These are phyloP conservation scores for Orestias chungarensis DNA, from an alignment of 2,797 vertebrate species.

Conservation along the genomic window DNA sequence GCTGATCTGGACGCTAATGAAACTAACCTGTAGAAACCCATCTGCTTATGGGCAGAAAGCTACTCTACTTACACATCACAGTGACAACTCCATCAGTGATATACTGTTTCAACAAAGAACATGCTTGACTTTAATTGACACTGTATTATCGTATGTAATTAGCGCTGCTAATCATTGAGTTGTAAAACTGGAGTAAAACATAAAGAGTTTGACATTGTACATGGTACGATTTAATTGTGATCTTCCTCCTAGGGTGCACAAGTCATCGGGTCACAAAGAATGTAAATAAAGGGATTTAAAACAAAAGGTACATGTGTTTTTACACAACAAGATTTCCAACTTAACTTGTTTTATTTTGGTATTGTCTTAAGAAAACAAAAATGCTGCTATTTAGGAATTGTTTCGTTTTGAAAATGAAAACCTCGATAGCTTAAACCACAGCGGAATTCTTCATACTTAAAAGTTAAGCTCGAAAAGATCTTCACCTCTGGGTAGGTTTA, in stretches of 20 bases:
- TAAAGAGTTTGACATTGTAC: neutral
- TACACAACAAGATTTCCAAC: neutral
- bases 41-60: neutral
- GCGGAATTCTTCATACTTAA: neutral
- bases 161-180: neutral
- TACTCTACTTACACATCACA: neutral
- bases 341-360: neutral
- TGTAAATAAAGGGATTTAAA: neutral
- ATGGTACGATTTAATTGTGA: neutral
- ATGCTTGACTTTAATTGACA: neutral
- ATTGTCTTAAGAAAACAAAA: neutral
- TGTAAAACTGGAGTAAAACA: neutral
- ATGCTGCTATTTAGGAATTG: neutral
- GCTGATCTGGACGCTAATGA: conserved; percentile 13
- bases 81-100: neutral
- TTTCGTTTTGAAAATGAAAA: neutral
- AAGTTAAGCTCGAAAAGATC: neutral
- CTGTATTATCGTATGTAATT: neutral
- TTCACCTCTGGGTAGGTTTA: neutral
- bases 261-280: neutral
- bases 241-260: neutral
- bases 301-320: neutral
- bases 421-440: neutral
- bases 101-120: neutral
- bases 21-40: conserved; percentile 52